Conservation (phyloP, 2,113 vertebrate genomes). For the Oostethus manadensis region DNA sequence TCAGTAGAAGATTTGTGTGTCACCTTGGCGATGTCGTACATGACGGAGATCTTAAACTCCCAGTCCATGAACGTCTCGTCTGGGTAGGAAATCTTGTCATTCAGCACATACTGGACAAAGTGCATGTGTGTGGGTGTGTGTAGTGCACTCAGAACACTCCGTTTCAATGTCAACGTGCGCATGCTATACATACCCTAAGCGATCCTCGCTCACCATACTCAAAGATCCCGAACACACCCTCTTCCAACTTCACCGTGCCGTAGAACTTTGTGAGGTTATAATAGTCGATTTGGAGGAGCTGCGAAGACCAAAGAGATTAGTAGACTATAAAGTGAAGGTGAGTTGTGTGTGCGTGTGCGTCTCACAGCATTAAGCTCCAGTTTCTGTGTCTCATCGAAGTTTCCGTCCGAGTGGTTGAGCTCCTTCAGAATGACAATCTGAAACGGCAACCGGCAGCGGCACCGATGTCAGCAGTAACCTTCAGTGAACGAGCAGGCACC, state of each 20-base stretch:
- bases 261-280: conserved; percentile 98
- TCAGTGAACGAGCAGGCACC: too few species aligned
- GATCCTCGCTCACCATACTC: conserved; percentile 94
- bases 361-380: conserved; percentile 87
- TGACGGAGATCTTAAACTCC: conserved; percentile 97
- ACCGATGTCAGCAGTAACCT: background rate
- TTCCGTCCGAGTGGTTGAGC: conserved; percentile 82
- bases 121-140: too few species aligned
- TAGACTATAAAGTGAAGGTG: background rate
- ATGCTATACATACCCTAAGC: conserved; percentile 75
- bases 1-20: conserved; percentile 7
- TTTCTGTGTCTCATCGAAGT: conserved; percentile 86
- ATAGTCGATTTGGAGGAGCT: conserved; percentile 92
- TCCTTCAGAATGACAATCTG: conserved; percentile 91
- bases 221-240: conserved; percentile 83
- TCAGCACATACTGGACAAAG: conserved; percentile 82
- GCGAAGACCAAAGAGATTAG: conserved; percentile 5
- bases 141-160: background rate
- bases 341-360: background rate
- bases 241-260: conserved; percentile 87
- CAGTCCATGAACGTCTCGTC: conserved; percentile 97
- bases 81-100: conserved; percentile 92
- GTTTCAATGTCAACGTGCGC: background rate
- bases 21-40: conserved; percentile 98
- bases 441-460: conserved; percentile 29